Conservation (phyloP, 1,140 invertebrate species). For the Idris sp. region DNA sequence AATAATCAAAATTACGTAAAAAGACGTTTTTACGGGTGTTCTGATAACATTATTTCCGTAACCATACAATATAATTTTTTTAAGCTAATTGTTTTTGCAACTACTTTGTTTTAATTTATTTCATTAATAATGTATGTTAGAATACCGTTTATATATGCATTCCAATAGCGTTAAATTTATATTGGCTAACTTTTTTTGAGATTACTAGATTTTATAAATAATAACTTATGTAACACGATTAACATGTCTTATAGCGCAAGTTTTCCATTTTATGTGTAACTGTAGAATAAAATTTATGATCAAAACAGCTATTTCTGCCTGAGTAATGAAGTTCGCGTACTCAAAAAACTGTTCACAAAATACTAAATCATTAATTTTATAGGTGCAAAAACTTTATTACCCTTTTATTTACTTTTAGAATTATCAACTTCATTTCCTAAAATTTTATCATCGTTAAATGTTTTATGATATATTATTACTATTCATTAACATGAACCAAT, state of each 20-base stretch:
- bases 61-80: no score
- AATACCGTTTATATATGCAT: slow-evolving; percentile 25
- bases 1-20: no score
- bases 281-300: slow-evolving; percentile 18
- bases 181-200: slow-evolving; percentile 12
- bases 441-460: no score
- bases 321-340: slow-evolving; percentile 4
- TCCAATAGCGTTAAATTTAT: slow-evolving; percentile 21
- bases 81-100: slow-evolving; percentile 13
- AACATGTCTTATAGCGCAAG: slow-evolving; percentile 10
- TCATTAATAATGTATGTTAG: slow-evolving; percentile 41
- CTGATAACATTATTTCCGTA: no score
- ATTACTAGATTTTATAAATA: slow-evolving; percentile 24
- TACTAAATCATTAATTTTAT: slow-evolving; percentile 9
- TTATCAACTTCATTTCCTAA: slow-evolving; percentile 6
- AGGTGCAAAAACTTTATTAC: not conserved
- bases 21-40: no score
- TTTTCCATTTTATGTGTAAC: slow-evolving; percentile 13
- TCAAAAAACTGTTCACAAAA: slow-evolving; percentile 8
- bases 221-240: slow-evolving; percentile 20
- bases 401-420: not conserved
- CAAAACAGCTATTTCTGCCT: slow-evolving; percentile 1
- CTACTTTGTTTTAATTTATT: slow-evolving; percentile 22
- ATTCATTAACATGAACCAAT: no score
- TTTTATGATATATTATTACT: no score